A percentile compares a stretch with the other conserved stretches of the same genome.
Evolutionary conservation across 2,113 vertebrate genomes (phyloP).

Genomic region (Caloenas nicobarica): DNA sequence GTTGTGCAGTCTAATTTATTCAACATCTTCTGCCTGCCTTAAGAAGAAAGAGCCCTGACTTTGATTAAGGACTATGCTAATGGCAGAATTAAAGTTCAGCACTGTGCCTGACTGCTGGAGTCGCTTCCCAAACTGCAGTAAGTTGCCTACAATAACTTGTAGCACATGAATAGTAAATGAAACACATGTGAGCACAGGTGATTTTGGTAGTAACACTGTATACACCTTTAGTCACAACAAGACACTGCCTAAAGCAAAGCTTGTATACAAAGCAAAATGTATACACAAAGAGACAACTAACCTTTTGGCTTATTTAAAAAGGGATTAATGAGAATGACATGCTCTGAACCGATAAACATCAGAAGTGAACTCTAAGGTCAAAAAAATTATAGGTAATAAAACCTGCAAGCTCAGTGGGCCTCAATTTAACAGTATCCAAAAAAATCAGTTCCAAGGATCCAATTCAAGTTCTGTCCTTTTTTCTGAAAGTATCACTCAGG

Average conservation of each 20-base stretch:
- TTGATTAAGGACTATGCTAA: background rate
- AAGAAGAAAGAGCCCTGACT: background rate
- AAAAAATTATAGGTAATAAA: background rate
- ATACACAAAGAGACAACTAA: background rate
- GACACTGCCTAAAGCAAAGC: background rate
- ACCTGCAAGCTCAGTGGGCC: background rate
- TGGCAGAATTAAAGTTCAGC: background rate
- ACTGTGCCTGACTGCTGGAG: background rate
- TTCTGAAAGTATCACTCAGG: background rate
- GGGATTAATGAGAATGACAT: background rate
- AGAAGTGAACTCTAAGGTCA: background rate
- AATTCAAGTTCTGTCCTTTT: background rate
- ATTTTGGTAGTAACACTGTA: background rate
- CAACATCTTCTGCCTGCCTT: background rate
- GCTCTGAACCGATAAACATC: background rate
- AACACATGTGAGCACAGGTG: accelerated
- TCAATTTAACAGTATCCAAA: background rate
- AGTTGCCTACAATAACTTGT: background rate
- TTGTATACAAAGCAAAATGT: background rate
- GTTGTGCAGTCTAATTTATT: background rate
- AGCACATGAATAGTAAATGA: background rate
- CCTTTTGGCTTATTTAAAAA: background rate
- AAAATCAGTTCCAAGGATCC: background rate
- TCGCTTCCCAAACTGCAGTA: background rate
- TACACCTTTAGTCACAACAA: background rate